Base-by-base conservation (phyloP, 2,888 invertebrate genomes). In the Agrochola circellaris region DNA sequence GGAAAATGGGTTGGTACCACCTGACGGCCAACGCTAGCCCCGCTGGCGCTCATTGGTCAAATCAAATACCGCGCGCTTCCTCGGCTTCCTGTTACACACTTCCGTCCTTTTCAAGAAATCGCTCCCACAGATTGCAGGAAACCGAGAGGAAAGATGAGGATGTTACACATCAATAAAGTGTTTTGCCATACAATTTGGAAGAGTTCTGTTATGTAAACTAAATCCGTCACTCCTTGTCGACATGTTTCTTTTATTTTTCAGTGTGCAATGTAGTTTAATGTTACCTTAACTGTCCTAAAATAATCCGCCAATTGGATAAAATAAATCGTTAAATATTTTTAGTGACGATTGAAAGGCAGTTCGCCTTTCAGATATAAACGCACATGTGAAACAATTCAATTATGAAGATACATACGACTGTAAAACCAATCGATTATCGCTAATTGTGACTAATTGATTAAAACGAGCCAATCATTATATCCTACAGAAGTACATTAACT, bases 381-480 rank as follows among this genome's bases (percentile, higher is more conserved):
- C 38, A 58, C 68, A 38, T 54, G 54, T 38, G 34, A 70, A 38
- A 48, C 62, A 62, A 81, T 68, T 58, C 13, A 79, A 67, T 67
- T 45, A 67, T n/a, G 23, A 67, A 73, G 74, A 42, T 67, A 74
- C 80, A 56, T 45, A 61, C 9, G 66, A 61, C 56, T 74, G 38
- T 48, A 17, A 72, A 74, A 74, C 67, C 80, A 67, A 75, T 67
- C 56, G 80, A 61, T 15, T 68, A 58, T 60, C 48, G 62, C 20
- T 80, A 42, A 56, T 67, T 45, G 74, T 74, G 48, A 64, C 58
- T 58, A 75, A 68, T 79, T 75, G 67, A 79, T 81, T 75, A 58
- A 67, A 62, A 56, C 48, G 48, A 80, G 48, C 23, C 56, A 81
- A 51, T 81, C 30, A 67, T 26, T n/a, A 30, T 51, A 66, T 68